These are phyloP conservation scores for Florisuga fusca DNA, from an alignment of 2,797 vertebrate genomes.

Conservation along the genomic window DNA sequence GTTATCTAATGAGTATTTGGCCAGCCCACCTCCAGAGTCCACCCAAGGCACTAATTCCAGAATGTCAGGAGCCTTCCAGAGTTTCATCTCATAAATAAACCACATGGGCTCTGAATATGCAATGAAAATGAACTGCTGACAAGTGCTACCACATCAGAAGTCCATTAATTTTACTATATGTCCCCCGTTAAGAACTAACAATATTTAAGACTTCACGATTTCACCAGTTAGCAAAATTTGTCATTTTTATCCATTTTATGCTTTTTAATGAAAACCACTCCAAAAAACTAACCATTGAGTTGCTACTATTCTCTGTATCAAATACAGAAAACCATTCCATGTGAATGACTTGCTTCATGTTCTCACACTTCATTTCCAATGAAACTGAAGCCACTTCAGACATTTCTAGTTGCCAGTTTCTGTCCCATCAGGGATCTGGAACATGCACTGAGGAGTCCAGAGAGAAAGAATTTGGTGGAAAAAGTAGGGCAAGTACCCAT, in stretches of 20 bases:
- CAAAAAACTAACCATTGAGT: background rate
- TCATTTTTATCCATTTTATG: background rate
- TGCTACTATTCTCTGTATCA: background rate
- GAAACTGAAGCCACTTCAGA: background rate
- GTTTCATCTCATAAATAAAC: background rate
- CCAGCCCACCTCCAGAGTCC: background rate
- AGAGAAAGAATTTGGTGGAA: background rate
- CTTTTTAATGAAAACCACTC: background rate
- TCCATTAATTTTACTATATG: background rate
- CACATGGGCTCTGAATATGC: background rate
- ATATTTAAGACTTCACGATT: background rate
- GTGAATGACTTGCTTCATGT: background rate
- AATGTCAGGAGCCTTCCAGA: background rate
- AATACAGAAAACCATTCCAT: background rate
- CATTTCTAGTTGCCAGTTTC: background rate
- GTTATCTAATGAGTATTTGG: background rate
- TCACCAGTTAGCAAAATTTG: background rate
- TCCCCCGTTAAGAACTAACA: background rate
- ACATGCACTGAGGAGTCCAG: background rate
- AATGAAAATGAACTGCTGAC: background rate
- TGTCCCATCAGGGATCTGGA: background rate
- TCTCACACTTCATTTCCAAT: constrained; percentile 22
- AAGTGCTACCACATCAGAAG: background rate
- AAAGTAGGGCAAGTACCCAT: background rate
- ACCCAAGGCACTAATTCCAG: background rate